phyloP scores from a whole-genome alignment of 2,113 vertebrate genomes.

The Edolisoma coerulescens region DNA sequence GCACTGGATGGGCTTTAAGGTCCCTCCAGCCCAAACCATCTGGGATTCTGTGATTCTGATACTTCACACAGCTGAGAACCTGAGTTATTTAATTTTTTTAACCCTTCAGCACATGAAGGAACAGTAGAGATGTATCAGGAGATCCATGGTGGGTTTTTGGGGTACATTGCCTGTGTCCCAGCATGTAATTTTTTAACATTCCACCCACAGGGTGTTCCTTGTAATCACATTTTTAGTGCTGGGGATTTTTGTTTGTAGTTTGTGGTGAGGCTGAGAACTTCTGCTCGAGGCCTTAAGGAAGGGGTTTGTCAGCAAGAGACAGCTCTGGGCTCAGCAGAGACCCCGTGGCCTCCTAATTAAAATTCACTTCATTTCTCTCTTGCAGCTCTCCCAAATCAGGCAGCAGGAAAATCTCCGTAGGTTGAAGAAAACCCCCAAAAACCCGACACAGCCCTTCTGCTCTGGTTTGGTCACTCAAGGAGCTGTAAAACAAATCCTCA shows the following conservation, averaged over 20 bases:
- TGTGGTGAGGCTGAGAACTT: not conserved
- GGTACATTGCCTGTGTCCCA: rapidly evolving
- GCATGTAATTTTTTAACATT: rapidly evolving
- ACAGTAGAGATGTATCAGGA: not conserved
- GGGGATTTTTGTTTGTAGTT: no score
- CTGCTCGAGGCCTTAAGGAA: not conserved
- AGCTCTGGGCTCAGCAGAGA: not conserved
- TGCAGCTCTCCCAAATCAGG: not conserved
- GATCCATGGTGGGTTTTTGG: not conserved
- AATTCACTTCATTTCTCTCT: not conserved
- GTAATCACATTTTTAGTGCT: not conserved
- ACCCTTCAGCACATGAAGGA: not conserved
- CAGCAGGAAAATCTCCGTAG: not conserved
- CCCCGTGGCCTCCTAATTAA: rapidly evolving
- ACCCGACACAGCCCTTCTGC: not conserved
- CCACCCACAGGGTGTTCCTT: not conserved
- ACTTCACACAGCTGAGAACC: rapidly evolving
- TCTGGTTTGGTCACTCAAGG: not conserved
- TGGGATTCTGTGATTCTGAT: not conserved
- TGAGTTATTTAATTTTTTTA: not conserved
- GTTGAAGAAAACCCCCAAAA: not conserved
- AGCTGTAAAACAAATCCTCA: not conserved
- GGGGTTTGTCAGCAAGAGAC: not conserved
- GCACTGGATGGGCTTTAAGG: rapidly evolving
- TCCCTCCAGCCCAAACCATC: not conserved